These are phyloP conservation scores for Hirtodrosophila cameraria DNA, from an alignment of 2,888 invertebrate species.

Conservation along the genomic window DNA sequence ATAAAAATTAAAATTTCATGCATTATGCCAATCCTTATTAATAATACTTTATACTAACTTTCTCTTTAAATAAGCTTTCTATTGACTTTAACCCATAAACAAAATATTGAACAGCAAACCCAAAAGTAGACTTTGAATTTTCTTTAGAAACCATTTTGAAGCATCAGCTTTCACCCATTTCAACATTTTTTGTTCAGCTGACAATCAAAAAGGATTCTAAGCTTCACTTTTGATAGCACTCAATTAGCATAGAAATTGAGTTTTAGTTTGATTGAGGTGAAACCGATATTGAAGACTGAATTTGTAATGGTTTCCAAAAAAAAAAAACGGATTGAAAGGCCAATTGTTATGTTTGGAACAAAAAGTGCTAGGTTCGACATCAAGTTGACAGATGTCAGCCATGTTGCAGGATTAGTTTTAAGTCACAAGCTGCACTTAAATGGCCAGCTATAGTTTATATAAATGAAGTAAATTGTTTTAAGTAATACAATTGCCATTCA, in stretches of 20 bases:
- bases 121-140: background rate
- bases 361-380: conserved; percentile 11
- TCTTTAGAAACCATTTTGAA: background rate
- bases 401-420: conserved; percentile 42
- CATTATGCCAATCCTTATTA: no score
- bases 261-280: conserved; percentile 65
- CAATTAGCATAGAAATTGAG: conserved; percentile 80
- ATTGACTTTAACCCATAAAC: no score
- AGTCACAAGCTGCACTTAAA: conserved; percentile 22
- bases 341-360: background rate
- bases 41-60: no score
- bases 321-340: conserved; percentile 13
- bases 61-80: no score
- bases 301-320: background rate
- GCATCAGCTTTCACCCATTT: conserved; percentile 30
- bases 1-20: no score
- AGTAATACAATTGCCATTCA: conserved; percentile 69
- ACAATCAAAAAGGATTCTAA: conserved; percentile 19
- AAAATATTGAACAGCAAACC: no score
- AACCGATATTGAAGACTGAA: conserved; percentile 3
- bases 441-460: conserved; percentile 22
- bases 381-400: conserved; percentile 55
- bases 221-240: conserved; percentile 25
- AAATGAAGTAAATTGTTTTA: conserved; percentile 69
- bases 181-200: conserved; percentile 19